These are phyloP conservation scores for Blera fallax DNA, from an alignment of 2,888 invertebrate genomes.

Conservation along the genomic window DNA sequence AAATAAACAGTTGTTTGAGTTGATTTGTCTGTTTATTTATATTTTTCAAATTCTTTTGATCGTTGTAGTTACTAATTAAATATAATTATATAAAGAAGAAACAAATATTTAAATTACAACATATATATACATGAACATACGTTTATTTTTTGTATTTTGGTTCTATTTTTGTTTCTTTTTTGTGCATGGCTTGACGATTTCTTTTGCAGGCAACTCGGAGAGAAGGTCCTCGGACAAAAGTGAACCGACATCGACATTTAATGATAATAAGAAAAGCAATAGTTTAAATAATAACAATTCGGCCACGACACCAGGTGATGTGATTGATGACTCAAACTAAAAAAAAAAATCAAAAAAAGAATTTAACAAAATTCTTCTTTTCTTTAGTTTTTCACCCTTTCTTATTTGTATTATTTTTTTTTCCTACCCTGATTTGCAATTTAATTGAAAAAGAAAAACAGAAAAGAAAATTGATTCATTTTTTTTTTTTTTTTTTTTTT, in stretches of 20 bases:
- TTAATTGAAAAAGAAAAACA: constrained; percentile 30
- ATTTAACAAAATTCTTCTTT: constrained; percentile 27
- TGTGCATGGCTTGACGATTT: constrained; percentile 82
- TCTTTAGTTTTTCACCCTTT: constrained; percentile 29
- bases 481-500: constrained; percentile 24
- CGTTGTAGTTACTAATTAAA: constrained; percentile 27
- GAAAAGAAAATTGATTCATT: constrained; percentile 7
- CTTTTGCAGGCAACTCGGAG: constrained; percentile 82
- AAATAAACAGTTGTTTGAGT: constrained; percentile 4
- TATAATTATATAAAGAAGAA: neutral
- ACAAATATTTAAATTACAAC: constrained; percentile 29
- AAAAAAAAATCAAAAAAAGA: constrained; percentile 48
- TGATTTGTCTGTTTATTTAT: constrained; percentile 12
- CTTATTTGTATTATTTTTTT: neutral
- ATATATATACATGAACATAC: constrained; percentile 61
- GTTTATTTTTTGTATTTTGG: constrained; percentile 53
- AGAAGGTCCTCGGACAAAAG: constrained; percentile 82
- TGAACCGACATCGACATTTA: constrained; percentile 81
- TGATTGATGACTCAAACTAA: constrained; percentile 63
- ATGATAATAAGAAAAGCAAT: constrained; percentile 82
- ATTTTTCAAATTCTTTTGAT: neutral
- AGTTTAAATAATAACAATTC: constrained; percentile 82
- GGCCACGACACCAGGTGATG: constrained; percentile 82
- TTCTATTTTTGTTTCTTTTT: constrained; percentile 74
- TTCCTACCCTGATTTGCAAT: constrained; percentile 28